Conservation (phyloP, 2,797 vertebrate genomes). For the Tenualosa thibaudeaui region DNA sequence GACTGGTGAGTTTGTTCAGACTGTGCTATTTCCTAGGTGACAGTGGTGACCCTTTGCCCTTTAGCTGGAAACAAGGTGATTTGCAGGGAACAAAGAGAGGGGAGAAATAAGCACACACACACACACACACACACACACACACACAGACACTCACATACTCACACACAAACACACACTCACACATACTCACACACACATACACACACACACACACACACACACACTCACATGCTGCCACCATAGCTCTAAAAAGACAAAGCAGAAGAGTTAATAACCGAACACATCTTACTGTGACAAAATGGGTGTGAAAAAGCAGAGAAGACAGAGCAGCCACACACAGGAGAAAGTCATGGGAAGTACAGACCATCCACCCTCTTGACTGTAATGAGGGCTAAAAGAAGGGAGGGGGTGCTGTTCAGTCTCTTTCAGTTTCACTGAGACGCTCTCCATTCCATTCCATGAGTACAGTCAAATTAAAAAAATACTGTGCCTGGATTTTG, state of each 20-base stretch:
- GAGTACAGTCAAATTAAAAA: background rate
- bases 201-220: slow-evolving; percentile 4
- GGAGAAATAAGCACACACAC: slow-evolving; percentile 3
- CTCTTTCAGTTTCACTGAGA: background rate
- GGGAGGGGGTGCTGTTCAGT: background rate
- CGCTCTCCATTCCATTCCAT: background rate
- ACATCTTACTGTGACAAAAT: background rate
- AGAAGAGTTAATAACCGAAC: background rate
- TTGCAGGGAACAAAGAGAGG: background rate
- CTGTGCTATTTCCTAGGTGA: slow-evolving; percentile 45
- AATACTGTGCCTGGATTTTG: background rate
- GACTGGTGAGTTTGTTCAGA: slow-evolving; percentile 56
- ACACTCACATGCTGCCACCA: background rate
- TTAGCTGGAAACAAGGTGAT: background rate
- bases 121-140: background rate
- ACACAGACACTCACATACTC: slow-evolving; percentile 1
- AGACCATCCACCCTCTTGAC: background rate
- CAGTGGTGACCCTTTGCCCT: slow-evolving; percentile 35
- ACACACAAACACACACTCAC: slow-evolving; percentile 18
- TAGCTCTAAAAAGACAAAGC: background rate
- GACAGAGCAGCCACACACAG: background rate
- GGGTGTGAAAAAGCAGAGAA: background rate
- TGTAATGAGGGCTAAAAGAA: background rate
- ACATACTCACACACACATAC: background rate
- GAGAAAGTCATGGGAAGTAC: background rate